Conservation (phyloP, 2,113 vertebrate genomes). For the Caretta caretta region DNA sequence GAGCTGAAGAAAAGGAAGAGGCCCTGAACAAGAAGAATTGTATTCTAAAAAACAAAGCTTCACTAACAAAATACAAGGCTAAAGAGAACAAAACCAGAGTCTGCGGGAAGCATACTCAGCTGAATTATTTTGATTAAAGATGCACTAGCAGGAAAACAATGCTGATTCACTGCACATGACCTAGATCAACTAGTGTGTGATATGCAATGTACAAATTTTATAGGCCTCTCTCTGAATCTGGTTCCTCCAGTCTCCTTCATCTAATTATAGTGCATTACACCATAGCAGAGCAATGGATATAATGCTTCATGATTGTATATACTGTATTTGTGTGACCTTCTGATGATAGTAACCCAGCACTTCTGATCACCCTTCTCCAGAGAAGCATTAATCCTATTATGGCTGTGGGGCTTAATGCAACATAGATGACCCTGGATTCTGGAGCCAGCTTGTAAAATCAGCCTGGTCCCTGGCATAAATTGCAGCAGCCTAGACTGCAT, state of each 20-base stretch:
- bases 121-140: accelerated
- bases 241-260: not conserved
- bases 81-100: not conserved
- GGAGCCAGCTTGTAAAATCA: not conserved
- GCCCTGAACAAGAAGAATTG: not conserved
- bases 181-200: not conserved
- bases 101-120: not conserved
- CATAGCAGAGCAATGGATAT: not conserved
- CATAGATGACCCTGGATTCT: not conserved
- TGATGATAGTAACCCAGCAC: not conserved
- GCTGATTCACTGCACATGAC: not conserved
- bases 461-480: not conserved
- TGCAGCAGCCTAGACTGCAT: not conserved
- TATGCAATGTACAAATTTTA: not conserved
- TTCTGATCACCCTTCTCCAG: not conserved
- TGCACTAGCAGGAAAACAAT: not conserved
- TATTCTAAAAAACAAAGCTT: not conserved
- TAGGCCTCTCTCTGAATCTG: not conserved
- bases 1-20: not conserved
- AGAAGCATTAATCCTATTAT: not conserved
- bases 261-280: not conserved
- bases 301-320: not conserved
- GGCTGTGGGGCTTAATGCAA: not conserved
- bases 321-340: not conserved
- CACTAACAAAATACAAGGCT: not conserved